These are phyloP conservation scores for Physella acuta DNA, from an alignment of 1,140 invertebrate species.

Conservation along the genomic window DNA sequence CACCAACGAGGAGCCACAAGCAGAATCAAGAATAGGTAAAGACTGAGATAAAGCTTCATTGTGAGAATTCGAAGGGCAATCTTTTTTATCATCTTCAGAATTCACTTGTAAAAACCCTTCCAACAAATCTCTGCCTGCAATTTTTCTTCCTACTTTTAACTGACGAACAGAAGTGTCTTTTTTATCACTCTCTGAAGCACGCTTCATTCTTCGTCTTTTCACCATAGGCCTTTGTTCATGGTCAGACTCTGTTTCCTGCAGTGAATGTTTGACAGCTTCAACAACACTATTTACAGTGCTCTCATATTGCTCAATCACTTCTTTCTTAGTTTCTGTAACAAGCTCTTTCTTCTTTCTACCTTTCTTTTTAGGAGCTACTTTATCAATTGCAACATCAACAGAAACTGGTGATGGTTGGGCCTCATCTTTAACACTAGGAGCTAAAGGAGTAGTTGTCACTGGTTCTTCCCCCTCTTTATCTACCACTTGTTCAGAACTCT, in stretches of 20 bases:
- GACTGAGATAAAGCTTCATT: background rate
- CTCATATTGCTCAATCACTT: conserved; percentile 30
- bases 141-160: background rate
- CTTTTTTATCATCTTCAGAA: too few relatives aligned
- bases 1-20: conserved; percentile 12
- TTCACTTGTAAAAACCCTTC: conserved; percentile 17
- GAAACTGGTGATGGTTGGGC: background rate
- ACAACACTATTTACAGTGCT: conserved; percentile 32
- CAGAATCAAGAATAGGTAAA: background rate
- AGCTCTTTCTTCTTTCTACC: conserved; percentile 48
- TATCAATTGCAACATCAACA: too few relatives aligned
- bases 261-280: conserved; percentile 23
- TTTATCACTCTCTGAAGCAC: conserved; percentile 27
- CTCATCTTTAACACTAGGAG: background rate
- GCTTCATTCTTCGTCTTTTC: conserved; percentile 27
- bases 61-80: too few relatives aligned
- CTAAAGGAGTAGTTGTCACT: background rate
- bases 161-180: conserved; percentile 3
- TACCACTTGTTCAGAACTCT: conserved; percentile 17
- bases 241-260: conserved; percentile 19
- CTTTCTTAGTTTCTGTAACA: conserved; percentile 29
- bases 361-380: conserved; percentile 43
- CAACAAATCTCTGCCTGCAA: conserved; percentile 2
- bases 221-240: background rate
- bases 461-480: background rate